These are phyloP conservation scores for Cancer borealis DNA, from an alignment of 2,888 invertebrate species.

Conservation along the genomic window DNA sequence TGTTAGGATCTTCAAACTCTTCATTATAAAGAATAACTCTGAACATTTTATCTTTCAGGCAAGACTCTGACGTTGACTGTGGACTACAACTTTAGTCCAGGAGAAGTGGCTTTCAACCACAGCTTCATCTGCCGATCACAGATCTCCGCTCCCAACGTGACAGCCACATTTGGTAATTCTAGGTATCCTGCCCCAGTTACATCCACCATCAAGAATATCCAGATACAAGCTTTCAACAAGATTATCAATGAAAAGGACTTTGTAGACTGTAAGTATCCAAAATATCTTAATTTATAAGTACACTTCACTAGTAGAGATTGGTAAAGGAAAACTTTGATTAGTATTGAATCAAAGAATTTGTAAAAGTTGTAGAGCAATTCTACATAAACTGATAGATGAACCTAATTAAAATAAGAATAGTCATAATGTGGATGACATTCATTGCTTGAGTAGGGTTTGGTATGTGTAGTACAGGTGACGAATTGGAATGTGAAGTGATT, in stretches of 20 bases:
- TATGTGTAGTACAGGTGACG: too few relatives aligned
- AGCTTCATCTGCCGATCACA: conserved; percentile 68
- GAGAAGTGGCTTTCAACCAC: conserved; percentile 61
- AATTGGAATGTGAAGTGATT: too few relatives aligned
- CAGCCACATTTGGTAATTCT: conserved; percentile 16
- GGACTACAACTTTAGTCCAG: conserved; percentile 47
- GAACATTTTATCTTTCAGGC: conserved; percentile 41
- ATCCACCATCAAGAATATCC: conserved; percentile 47
- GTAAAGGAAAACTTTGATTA: not conserved
- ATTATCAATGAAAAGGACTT: conserved; percentile 58
- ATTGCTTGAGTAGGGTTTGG: too few relatives aligned
- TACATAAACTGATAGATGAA: too few relatives aligned
- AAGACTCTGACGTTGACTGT: conserved; percentile 52
- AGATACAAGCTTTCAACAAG: conserved; percentile 70
- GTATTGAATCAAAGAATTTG: not conserved
- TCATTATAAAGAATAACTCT: not conserved
- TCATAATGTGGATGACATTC: too few relatives aligned
- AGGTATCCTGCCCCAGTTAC: conserved; percentile 23
- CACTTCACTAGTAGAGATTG: not conserved
- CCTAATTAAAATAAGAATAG: too few relatives aligned
- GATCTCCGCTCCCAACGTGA: conserved; percentile 61
- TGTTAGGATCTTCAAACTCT: too few relatives aligned
- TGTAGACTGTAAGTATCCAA: conserved; percentile 58
- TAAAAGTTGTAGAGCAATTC: too few relatives aligned
- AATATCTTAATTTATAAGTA: not conserved